Conservation (phyloP, 2,797 vertebrate genomes). For the Crenichthys baileyi region DNA sequence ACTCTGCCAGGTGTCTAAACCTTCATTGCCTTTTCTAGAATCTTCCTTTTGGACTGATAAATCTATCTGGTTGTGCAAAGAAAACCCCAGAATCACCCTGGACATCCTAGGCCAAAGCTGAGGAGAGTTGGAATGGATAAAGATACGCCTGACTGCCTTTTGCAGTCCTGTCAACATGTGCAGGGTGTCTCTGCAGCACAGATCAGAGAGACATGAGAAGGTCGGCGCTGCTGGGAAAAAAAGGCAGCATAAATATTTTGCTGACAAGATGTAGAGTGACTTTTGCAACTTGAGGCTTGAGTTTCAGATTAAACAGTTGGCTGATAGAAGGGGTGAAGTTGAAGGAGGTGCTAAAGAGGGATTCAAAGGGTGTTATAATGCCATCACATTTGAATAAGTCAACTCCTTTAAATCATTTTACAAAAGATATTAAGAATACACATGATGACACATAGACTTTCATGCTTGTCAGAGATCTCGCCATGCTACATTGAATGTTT, state of each 20-base stretch:
- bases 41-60: constrained; percentile 54
- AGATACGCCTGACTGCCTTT: constrained; percentile 69
- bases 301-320: constrained; percentile 68
- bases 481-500: neutral
- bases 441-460: constrained; percentile 21
- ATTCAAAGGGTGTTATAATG: constrained; percentile 56
- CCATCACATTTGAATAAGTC: constrained; percentile 44
- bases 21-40: constrained; percentile 15
- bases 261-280: constrained; percentile 76
- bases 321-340: constrained; percentile 62
- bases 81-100: constrained; percentile 47
- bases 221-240: constrained; percentile 67
- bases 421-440: constrained; percentile 9
- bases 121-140: constrained; percentile 64
- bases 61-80: constrained; percentile 27
- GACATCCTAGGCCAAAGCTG: constrained; percentile 42
- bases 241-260: constrained; percentile 73
- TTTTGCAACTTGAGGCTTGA: constrained; percentile 64
- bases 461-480: constrained; percentile 14
- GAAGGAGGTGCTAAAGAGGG: constrained; percentile 58
- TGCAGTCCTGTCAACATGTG: constrained; percentile 63
- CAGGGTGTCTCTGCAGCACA: constrained; percentile 60
- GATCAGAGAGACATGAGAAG: constrained; percentile 71
- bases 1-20: constrained; percentile 42
- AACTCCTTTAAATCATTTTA: constrained; percentile 24